Evolutionary conservation across 1,140 invertebrate species (phyloP), one percentile per base, ranked within the genome.

Genomic region (Pygmarrhopalites habei): DNA sequence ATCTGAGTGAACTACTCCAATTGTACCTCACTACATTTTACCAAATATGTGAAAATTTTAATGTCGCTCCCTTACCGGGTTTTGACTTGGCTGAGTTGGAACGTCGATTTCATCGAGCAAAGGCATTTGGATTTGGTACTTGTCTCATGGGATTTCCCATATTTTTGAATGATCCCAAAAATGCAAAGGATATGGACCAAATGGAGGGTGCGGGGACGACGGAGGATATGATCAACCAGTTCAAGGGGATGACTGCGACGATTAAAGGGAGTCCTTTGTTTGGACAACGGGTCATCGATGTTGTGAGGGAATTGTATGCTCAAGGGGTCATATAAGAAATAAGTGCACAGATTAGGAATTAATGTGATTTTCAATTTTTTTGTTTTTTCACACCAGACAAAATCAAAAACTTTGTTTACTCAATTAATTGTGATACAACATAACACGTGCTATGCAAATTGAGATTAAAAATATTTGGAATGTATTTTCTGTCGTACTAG

Each of bases 1-100:
- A 82, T 66, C 79, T 79, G 52, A 69, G 79, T 19, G 44, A 73
- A 30, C 71, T 82, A 17, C 43, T 85, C 1, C 65, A 81, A 39
- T 69, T 79, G n/a, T 85, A 85, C 73, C 78, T 83, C 60, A 66
- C 73, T 19, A 77, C 78, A 25, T 71, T 84, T 41, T 68, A 65
- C 0, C 72, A 32, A 41, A 17, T 63, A 5, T 66, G 64, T 58
- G 15, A 46, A 17, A 29, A 12, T 1, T 32, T 66, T 7, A 3
- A 12, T 3, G 53, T 62, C 2, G n/a, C 21, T 3, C 19, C 49
- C 15, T 28, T 47, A 2, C 64, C 64, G n/a, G 14, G 21, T 5
- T 65, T 51, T 19, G 56, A 2, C n/a, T 30, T 32, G n/a, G 26
- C n/a, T 7, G 51, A 60, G 32, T 39, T 65, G 1, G 44, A 46